Conservation (phyloP, 2,113 vertebrate species). For the Pseudonaja textilis region DNA sequence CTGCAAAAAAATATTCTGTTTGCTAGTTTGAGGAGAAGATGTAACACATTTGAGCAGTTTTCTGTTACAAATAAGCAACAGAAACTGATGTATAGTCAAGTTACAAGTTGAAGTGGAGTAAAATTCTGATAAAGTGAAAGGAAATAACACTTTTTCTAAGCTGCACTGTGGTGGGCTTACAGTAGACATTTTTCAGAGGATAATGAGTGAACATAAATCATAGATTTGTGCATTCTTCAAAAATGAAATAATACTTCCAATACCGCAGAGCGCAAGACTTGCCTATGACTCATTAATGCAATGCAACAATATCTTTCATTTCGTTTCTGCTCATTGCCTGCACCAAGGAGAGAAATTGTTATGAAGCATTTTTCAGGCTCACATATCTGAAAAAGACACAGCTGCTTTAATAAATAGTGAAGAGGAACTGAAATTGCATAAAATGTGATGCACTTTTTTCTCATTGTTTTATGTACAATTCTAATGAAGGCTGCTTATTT, state of each 20-base stretch:
- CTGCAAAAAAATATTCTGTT: background rate
- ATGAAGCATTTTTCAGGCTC: background rate
- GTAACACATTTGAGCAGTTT: background rate
- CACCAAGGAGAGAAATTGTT: background rate
- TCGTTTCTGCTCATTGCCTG: background rate
- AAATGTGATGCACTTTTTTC: background rate
- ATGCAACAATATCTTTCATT: background rate
- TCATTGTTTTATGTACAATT: background rate
- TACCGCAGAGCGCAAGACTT: background rate
- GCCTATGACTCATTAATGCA: background rate
- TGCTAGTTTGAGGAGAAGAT: slow-evolving; percentile 26
- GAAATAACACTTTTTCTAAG: background rate
- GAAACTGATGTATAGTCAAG: background rate
- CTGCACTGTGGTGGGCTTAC: background rate
- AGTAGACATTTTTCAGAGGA: background rate
- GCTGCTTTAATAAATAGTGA: background rate
- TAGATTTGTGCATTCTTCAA: background rate
- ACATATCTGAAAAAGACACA: background rate
- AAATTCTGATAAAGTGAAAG: background rate
- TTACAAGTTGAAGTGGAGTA: background rate
- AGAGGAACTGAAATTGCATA: background rate
- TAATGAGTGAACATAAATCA: background rate
- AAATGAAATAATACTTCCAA: background rate
- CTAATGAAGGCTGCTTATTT: background rate
- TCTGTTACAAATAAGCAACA: background rate